Conservation (phyloP, 2,888 invertebrate species). For the Nemurella pictetii region DNA sequence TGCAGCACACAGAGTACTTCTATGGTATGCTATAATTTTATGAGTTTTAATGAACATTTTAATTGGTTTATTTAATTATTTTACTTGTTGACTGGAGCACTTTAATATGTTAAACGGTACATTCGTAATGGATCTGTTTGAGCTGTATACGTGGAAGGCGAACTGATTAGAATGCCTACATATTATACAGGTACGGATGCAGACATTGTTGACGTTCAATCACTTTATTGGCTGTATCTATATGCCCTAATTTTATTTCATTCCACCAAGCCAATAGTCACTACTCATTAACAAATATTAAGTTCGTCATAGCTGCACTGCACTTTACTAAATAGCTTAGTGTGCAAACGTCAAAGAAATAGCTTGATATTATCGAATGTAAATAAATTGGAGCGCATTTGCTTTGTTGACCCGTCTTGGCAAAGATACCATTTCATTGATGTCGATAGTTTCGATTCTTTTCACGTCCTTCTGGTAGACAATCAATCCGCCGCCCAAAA, state of each 20-base stretch:
- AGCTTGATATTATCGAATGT: too few species aligned
- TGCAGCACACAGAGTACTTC: neutral
- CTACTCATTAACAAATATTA: neutral
- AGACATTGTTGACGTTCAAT: neutral
- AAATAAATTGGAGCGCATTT: neutral
- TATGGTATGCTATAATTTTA: too few species aligned
- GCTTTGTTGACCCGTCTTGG: neutral
- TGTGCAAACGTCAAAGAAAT: neutral
- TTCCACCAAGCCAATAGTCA: neutral
- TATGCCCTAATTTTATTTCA: neutral
- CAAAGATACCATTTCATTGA: neutral
- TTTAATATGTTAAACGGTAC: too few species aligned
- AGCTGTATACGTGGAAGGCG: neutral
- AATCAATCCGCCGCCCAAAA: neutral
- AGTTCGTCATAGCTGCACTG: neutral
- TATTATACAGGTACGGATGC: neutral
- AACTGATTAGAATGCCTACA: neutral
- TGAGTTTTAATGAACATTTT: neutral
- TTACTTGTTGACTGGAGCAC: neutral
- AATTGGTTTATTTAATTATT: neutral
- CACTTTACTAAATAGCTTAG: too few species aligned
- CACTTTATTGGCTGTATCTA: neutral
- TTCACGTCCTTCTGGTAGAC: neutral
- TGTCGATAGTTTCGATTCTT: neutral
- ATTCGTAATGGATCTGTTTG: neutral